phyloP scores from a whole-genome alignment of 2,797 vertebrate species.

The Sebastes matsubarae region DNA sequence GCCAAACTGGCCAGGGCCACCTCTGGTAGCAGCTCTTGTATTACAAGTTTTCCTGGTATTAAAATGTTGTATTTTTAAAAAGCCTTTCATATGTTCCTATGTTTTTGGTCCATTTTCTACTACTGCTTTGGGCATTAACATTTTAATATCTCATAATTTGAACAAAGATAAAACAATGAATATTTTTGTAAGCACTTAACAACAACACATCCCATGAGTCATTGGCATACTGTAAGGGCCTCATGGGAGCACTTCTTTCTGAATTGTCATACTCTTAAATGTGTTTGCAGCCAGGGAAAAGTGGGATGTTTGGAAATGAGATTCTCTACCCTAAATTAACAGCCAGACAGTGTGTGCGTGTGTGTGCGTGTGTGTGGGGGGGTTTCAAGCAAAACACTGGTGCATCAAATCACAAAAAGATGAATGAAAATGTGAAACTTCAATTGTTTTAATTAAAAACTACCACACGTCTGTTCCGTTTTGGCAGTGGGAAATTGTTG shows the following conservation, averaged over 20 bases:
- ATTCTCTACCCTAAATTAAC: conserved; percentile 1
- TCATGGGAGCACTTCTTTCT: background rate
- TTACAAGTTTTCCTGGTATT: background rate
- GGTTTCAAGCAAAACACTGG: background rate
- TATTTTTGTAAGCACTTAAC: background rate
- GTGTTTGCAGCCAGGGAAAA: background rate
- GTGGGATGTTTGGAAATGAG: conserved; percentile 10
- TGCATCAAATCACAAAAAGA: background rate
- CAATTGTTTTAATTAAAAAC: background rate
- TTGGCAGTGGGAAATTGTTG: background rate
- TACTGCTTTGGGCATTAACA: background rate
- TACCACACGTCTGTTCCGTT: background rate
- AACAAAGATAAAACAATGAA: background rate
- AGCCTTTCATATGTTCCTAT: too few relatives aligned
- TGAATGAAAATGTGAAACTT: background rate
- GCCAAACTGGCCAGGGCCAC: too few relatives aligned
- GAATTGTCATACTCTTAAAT: background rate
- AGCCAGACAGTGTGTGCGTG: background rate
- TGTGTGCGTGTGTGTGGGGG: background rate
- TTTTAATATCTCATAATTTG: background rate
- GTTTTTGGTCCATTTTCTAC: background rate
- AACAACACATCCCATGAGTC: background rate
- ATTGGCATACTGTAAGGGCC: background rate
- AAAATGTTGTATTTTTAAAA: too few relatives aligned
- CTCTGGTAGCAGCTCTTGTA: too few relatives aligned